These are phyloP conservation scores for Drosophila bocki DNA, from an alignment of 1,140 invertebrate species.

Conservation along the genomic window DNA sequence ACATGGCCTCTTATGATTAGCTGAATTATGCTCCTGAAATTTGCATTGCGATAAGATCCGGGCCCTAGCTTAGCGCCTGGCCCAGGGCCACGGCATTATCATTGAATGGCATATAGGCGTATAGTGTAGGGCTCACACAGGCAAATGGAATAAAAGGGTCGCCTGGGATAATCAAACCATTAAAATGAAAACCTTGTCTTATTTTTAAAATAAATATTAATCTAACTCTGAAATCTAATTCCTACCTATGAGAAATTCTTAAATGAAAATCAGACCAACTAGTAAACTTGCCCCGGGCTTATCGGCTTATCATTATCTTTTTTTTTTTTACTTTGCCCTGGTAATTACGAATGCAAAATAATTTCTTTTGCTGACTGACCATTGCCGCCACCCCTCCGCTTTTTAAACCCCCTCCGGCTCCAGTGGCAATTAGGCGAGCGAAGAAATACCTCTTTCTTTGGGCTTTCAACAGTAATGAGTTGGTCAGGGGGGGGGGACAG, in stretches of 20 bases:
- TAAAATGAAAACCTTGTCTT: not conserved
- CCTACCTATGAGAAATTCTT: not conserved
- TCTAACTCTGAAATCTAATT: not conserved
- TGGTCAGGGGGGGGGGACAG: conserved; percentile 3
- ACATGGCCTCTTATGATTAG: conserved; percentile 80
- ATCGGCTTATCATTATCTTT: conserved; percentile 47
- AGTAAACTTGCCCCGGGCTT: conserved; percentile 34
- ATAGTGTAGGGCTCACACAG: not conserved
- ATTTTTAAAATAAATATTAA: not conserved
- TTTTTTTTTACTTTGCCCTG: not conserved
- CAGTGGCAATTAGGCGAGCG: conserved; percentile 64
- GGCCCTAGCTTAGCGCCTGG: conserved; percentile 38
- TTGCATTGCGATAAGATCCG: conserved; percentile 74
- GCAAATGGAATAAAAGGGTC: conserved; percentile 3
- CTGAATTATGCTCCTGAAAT: conserved; percentile 75
- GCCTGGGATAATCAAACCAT: conserved; percentile 30
- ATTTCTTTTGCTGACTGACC: conserved; percentile 65
- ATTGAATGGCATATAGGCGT: conserved; percentile 20
- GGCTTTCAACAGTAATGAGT: conserved; percentile 67
- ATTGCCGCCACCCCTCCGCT: conserved; percentile 11
- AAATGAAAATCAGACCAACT: conserved; percentile 16
- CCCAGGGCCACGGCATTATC: conserved; percentile 17
- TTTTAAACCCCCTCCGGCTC: not conserved
- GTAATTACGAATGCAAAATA: conserved; percentile 61
- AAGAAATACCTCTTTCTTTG: conserved; percentile 69